These are phyloP conservation scores for Choloepus didactylus DNA, from an alignment of 2,797 vertebrate genomes.

Conservation along the genomic window DNA sequence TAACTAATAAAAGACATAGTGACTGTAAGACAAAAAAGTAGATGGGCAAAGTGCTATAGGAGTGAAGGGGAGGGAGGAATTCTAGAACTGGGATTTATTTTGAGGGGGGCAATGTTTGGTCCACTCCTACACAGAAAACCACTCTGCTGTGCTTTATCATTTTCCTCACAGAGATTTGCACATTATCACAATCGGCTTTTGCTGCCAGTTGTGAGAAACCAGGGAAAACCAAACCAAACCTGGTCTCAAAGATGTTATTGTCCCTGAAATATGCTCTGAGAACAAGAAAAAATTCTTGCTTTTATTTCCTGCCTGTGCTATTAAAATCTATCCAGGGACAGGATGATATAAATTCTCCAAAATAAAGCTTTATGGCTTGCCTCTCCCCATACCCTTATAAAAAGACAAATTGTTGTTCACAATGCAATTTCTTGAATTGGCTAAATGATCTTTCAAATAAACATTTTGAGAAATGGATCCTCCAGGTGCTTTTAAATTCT, in stretches of 20 bases:
- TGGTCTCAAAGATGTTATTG: slow-evolving; percentile 63
- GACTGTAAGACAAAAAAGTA: neutral
- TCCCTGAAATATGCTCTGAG: slow-evolving; percentile 57
- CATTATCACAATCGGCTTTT: slow-evolving; percentile 51
- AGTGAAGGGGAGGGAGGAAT: neutral
- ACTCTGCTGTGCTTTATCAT: slow-evolving; percentile 30
- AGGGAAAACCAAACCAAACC: slow-evolving; percentile 56
- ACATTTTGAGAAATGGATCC: slow-evolving; percentile 69
- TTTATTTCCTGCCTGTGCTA: slow-evolving; percentile 65
- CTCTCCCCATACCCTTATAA: slow-evolving; percentile 68
- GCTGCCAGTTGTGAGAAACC: slow-evolving; percentile 42
- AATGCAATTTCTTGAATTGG: slow-evolving; percentile 65
- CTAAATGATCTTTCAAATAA: slow-evolving; percentile 76
- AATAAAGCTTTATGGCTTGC: slow-evolving; percentile 69
- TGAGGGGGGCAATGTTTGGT: neutral
- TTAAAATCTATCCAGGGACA: slow-evolving; percentile 71
- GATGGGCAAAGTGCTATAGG: neutral
- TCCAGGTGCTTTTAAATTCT: slow-evolving; percentile 67
- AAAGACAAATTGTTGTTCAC: slow-evolving; percentile 72
- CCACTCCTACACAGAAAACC: slow-evolving; percentile 34
- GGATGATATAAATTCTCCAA: slow-evolving; percentile 66
- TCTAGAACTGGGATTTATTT: neutral
- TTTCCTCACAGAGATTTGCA: slow-evolving; percentile 22
- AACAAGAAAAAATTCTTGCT: slow-evolving; percentile 71
- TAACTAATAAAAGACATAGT: neutral